A percentile compares a stretch with the other conserved stretches of the same genome.
Evolutionary conservation across 1,140 invertebrate species (phyloP).

Genomic region (Nephotettix cincticeps): DNA sequence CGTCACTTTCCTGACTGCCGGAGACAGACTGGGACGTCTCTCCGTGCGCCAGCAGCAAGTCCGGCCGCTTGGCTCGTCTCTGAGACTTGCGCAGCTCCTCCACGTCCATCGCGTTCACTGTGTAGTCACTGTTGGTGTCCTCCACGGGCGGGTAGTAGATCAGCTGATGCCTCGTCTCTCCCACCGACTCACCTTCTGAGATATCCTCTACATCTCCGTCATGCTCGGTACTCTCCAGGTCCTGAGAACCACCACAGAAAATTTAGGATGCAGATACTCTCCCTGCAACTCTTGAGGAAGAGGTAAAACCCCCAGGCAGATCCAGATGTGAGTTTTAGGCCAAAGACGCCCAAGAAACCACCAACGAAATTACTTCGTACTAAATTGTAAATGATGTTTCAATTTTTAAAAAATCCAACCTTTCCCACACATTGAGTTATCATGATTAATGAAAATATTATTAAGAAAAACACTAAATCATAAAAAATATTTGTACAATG

Average conservation of each 20-base stretch:
- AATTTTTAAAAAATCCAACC: too few relatives aligned
- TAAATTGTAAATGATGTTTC: too few relatives aligned
- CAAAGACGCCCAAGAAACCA: too few relatives aligned
- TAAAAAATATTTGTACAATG: too few relatives aligned
- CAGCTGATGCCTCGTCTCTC: slow-evolving; percentile 62
- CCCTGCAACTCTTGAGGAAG: too few relatives aligned
- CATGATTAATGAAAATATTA: too few relatives aligned
- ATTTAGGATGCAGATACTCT: too few relatives aligned
- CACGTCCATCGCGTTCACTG: slow-evolving; percentile 83
- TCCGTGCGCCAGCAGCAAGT: slow-evolving; percentile 36
- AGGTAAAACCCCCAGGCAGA: not conserved
- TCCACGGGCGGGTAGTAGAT: slow-evolving; percentile 60
- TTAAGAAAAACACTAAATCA: too few relatives aligned
- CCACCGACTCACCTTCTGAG: slow-evolving; percentile 75
- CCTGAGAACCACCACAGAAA: slow-evolving; percentile 47
- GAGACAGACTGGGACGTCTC: slow-evolving; percentile 52
- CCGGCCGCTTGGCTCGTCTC: slow-evolving; percentile 64
- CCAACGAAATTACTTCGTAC: too few relatives aligned
- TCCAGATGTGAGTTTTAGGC: too few relatives aligned
- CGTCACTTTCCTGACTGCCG: slow-evolving; percentile 74
- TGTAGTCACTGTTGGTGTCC: slow-evolving; percentile 70
- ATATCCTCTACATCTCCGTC: slow-evolving; percentile 86
- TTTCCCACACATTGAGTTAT: too few relatives aligned
- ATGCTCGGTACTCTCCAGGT: slow-evolving; percentile 75
- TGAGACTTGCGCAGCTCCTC: slow-evolving; percentile 78